Base-by-base conservation (phyloP, 2,888 invertebrate species). In the Diaperis boleti region DNA sequence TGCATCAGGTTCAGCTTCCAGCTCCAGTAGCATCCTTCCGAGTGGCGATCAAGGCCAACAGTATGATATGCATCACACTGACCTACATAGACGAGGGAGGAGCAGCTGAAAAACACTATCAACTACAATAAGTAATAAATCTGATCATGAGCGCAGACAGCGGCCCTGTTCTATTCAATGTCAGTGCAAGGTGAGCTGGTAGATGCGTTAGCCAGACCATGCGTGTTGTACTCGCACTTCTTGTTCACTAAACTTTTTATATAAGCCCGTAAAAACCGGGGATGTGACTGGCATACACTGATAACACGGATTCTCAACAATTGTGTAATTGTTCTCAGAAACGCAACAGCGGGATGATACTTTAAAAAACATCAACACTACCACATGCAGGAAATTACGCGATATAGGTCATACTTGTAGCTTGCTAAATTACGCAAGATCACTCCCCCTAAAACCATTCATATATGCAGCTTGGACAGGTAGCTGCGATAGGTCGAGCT, bases 101-200 rank as follows among this genome's bases (percentile, higher is more conserved):
- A 72, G 73, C 72, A 72, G 65, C 65, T 71, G 68, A 72, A 73
- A 71, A 75, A 75, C 71, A 73, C 69, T 72, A 76, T 74, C 75
- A 76, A 73, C 74, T 74, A 76, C 72, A 75, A 76, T 76, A 73
- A 73, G 74, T 72, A 75, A 75, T 76, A 75, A 75, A 74, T 74
- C 70, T 72, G 68, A 70, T 68, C 70, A 74, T 72, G 72, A 72
- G 70, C 72, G 75, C 76, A 77, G 76, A 77, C 76, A 74, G 67
- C 67, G 71, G 66, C 70, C 70, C 64, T 68, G 69, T 71, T 76
- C 75, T 76, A 75, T 77, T 74, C 79, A 79, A 79, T 79, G 79
- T 79, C 78, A 79, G 70, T 69, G 71, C 78, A 79, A 79, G 79
- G 79, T 78, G 78, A 79, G 76, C 79, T 73, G 72, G 78, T 78